Evolutionary conservation across 2,888 invertebrate genomes (phyloP), one percentile per base, ranked within the genome.

Genomic region (Perithous albicinctus): DNA sequence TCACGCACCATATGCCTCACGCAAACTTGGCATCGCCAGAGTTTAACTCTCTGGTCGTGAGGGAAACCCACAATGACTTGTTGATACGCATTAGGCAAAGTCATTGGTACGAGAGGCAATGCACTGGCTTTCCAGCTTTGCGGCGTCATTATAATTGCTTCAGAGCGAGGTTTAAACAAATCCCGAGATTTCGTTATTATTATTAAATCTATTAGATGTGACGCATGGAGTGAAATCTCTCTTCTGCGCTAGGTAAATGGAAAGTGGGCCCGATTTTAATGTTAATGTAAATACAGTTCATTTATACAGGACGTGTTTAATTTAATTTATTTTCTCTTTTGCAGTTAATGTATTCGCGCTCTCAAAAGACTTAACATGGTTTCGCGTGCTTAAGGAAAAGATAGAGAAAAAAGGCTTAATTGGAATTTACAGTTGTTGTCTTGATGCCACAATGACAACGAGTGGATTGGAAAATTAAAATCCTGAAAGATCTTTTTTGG

Each of bases 1-100:
- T 89, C 87, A 90, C 88, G 91, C 90, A 86, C 88, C 88, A 87
- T 85, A 90, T 90, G 88, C 69, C 88, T 86, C 90, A 87, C 89
- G 90, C 89, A 84, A 90, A 86, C 85, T 59, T 23, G 26, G 26
- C 15, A 43, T 41, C 56, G 41, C 8, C 26, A 32, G 32, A 7
- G 59, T 32, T 29, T n/a, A n/a, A n/a, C n/a, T n/a, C 18, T 7
- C 15, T 59, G 12, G 26, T 12, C 23, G 6, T 54, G 59, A 59
- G 32, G 59, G 32, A 59, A 59, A 59, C 23, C 10, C 56, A 10
- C 63, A 63, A 10, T 63, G 63, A 63, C 20, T 38, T 12, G 35
- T 63, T 63, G 23, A 23, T 63, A 63, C 63, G 35, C 35, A 56
- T 59, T 59, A 32, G 59, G 59, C 59, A 59, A 35, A 59, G n/a